Evolutionary conservation across 2,113 vertebrate genomes (phyloP).

Genomic region (Oxyruncus cristatus): DNA sequence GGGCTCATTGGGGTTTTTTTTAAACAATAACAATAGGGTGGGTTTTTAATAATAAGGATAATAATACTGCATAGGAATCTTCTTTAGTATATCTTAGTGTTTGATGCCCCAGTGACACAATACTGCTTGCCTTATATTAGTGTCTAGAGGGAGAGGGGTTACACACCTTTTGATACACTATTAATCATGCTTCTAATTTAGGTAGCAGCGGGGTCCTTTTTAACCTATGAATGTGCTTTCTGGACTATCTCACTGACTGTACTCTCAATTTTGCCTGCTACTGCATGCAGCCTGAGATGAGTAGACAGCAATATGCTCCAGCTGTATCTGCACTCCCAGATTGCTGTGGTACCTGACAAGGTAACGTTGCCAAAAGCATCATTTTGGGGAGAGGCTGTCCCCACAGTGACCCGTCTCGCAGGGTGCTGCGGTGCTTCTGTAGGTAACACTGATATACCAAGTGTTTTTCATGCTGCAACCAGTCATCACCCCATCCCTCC

Average conservation of each 20-base stretch:
- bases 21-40: background rate
- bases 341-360: conserved; percentile 33
- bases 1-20: background rate
- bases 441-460: background rate
- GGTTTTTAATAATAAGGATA: conserved; percentile 2
- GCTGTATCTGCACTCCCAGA: conserved; percentile 47
- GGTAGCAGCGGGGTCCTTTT: conserved; percentile 29
- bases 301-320: conserved; percentile 3
- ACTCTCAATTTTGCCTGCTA: conserved; percentile 57
- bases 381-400: background rate
- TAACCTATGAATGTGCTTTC: conserved; percentile 52
- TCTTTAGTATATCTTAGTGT: conserved; percentile 34
- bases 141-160: conserved; percentile 39
- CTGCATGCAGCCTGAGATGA: conserved; percentile 63
- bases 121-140: conserved; percentile 65
- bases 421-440: conserved; percentile 6
- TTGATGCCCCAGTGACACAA: conserved; percentile 55
- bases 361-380: background rate
- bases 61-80: conserved; percentile 4
- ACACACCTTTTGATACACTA: conserved; percentile 44
- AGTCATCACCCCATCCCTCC: background rate
- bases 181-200: conserved; percentile 43
- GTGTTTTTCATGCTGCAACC: background rate
- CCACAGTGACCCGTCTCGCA: background rate
- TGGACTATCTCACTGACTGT: conserved; percentile 23